Base-by-base conservation (phyloP, 2,797 vertebrate species). In the Strix occidentalis region DNA sequence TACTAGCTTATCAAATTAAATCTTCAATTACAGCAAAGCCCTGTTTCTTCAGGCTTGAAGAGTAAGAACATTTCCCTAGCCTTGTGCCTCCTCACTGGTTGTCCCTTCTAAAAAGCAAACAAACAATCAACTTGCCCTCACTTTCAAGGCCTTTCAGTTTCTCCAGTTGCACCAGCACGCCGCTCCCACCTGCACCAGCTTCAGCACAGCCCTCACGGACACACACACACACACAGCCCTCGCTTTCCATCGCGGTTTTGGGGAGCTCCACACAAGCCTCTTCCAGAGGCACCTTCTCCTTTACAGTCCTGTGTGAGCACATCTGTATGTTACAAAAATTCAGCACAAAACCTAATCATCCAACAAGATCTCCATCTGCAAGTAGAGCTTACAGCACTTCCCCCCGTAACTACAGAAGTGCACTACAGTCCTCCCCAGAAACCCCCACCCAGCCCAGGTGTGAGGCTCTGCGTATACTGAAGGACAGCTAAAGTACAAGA, bases 191-290 rank as follows among this genome's bases (percentile, higher is more conserved):
- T 4, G 28, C 6, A 0, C 11, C 23, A 5, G 37, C 56, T 45
- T 19, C 65, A 26, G 74, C 78, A 75, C 8, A 9, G n/a, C 33
- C 45, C 53, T 33, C 0, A 0, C 9, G 43, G 54, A 29, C 13
- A 2, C 20, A n/a, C 1, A 2, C 1, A 2, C 26, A 15, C 2
- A n/a, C 1, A 2, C 33, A 29, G 35, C 16, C 17, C 25, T 46
- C 3, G 4, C 43, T 31, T 17, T 18, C 28, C 79, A 16, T 1
- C 5, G 3, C 1, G 0, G 11, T 5, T 79, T 17, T 48, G 41
- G 7, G 35, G 21, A 83, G 26, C 56, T 64, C 56, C 66, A 16
- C 19, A 9, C 17, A 68, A 65, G 26, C 25, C 43, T 63, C 66
- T 69, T 51, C 46, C 45, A 88, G 33, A 82, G 35, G 16, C 7